These are phyloP conservation scores for Decapterus maruadsi DNA, from an alignment of 2,797 vertebrate species.

Conservation along the genomic window DNA sequence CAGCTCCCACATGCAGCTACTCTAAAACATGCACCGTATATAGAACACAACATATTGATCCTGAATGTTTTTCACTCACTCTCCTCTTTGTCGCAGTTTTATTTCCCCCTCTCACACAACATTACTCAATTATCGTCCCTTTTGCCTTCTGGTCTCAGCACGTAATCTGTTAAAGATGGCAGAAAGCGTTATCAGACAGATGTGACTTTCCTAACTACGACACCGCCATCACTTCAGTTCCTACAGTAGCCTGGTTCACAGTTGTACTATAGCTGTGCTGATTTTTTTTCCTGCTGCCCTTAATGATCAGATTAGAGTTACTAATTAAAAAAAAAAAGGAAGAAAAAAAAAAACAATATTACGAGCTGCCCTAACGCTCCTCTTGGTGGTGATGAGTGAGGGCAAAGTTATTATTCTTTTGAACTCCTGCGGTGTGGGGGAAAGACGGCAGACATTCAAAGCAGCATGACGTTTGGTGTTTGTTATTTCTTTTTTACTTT, in stretches of 20 bases:
- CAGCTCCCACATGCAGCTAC: slow-evolving; percentile 12
- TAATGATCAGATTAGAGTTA: slow-evolving; percentile 86
- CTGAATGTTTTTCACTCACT: slow-evolving; percentile 26
- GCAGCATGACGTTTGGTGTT: slow-evolving; percentile 88
- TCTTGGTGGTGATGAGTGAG: slow-evolving; percentile 88
- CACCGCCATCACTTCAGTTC: slow-evolving; percentile 74
- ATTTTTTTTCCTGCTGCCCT: slow-evolving; percentile 70
- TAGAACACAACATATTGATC: slow-evolving; percentile 39
- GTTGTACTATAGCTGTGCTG: slow-evolving; percentile 72
- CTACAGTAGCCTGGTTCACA: slow-evolving; percentile 66
- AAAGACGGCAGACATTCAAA: slow-evolving; percentile 86
- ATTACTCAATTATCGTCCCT: slow-evolving; percentile 49
- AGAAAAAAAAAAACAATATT: slow-evolving; percentile 78
- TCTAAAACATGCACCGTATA: slow-evolving; percentile 1
- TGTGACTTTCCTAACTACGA: slow-evolving; percentile 62
- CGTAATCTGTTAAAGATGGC: slow-evolving; percentile 57
- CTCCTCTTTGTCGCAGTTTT: slow-evolving; percentile 40
- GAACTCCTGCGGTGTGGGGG: slow-evolving; percentile 87
- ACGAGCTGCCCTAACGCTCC: slow-evolving; percentile 86
- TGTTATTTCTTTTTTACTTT: slow-evolving; percentile 85
- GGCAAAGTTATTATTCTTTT: slow-evolving; percentile 88
- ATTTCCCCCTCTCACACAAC: slow-evolving; percentile 37
- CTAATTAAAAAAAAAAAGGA: slow-evolving; percentile 86
- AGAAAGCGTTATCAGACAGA: slow-evolving; percentile 71
- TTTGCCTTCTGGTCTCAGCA: slow-evolving; percentile 68